Evolutionary conservation across 2,113 vertebrate species (phyloP), one percentile per base, ranked within the genome.

Genomic region (Calyptomena viridis): DNA sequence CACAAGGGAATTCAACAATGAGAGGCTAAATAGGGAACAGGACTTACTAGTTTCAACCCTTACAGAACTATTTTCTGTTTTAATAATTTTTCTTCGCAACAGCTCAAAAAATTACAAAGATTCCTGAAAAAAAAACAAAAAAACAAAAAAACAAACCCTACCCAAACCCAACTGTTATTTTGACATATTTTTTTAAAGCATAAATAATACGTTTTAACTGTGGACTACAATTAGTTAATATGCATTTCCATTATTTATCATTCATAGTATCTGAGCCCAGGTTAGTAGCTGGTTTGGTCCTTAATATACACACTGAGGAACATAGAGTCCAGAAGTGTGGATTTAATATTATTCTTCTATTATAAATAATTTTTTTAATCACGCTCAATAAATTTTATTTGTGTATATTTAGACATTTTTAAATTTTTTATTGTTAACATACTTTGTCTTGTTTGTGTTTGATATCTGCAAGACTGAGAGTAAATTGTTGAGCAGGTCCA

Each of bases 121-220:
- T 30, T 67, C 12, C 19, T 52, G 18, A 24, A 74, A 33, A 49
- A 62, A 47, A 52, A 52, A 46, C 17, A 25, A 75, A n/a, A 50
- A 63, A 55, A 52, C 25, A 25, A 75, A 30, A 42, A 52, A 47
- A 15, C 15, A 64, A 89, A n/a, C 11, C 11, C 8, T 25, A 12
- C 16, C 16, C 20, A 16, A 5, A 1, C 7, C 13, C 22, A 37
- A 20, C 4, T 66, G 6, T 39, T 63, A n/a, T 50, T 81, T 53
- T 23, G 25, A 33, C 2, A 1, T 4, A 23, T 23, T 63, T 80
- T 58, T 52, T 72, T 25, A 74, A 89, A 73, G 18, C 62, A 60
- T 84, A 83, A 84, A 83, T 44, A 90, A 46, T 62, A 55, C 50
- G 40, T 94, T 94, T 92, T 74, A 74, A 89, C 52, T 31, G 40